A percentile compares a stretch with the other conserved stretches of the same genome.
Conservation (phyloP, 1,140 invertebrate species). For the Coelopa frigida region DNA sequence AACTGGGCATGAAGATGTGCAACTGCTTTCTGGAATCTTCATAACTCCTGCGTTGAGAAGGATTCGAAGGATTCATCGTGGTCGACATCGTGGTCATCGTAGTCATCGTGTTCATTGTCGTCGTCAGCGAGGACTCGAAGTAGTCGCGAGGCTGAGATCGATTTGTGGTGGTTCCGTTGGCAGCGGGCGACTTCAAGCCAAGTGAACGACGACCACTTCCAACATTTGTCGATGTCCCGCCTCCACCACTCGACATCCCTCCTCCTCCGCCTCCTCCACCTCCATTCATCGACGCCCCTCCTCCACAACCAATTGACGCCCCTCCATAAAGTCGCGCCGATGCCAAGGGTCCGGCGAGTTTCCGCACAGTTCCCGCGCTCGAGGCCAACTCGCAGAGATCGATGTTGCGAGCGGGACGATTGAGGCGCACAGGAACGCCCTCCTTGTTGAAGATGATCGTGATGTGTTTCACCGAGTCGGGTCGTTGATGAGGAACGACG, state of each 20-base stretch:
- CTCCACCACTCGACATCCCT: too few species aligned
- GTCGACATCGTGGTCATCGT: too few species aligned
- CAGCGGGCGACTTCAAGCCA: too few species aligned
- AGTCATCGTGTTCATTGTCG: too few species aligned
- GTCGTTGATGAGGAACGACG: conserved; percentile 30
- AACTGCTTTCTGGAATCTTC: conserved; percentile 28
- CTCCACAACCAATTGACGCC: background rate
- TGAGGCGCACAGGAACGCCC: conserved; percentile 36
- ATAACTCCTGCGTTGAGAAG: conserved; percentile 6
- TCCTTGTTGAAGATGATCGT: conserved; percentile 43
- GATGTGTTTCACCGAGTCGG: conserved; percentile 22
- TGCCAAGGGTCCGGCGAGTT: conserved; percentile 29
- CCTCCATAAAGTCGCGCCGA: conserved; percentile 34
- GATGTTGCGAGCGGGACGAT: conserved; percentile 35
- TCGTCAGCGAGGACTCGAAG: too few species aligned
- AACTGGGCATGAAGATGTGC: conserved; percentile 42
- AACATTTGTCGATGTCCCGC: too few species aligned
- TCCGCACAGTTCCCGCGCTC: conserved; percentile 27
- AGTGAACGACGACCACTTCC: too few species aligned
- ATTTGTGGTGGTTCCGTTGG: conserved; percentile 3
- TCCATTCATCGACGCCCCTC: too few species aligned
- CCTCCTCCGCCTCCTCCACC: too few species aligned
- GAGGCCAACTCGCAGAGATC: conserved; percentile 32
- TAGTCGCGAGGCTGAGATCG: too few species aligned
- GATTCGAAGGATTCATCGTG: too few species aligned